phyloP scores from a whole-genome alignment of 2,888 invertebrate genomes.

The Limulus polyphemus region DNA sequence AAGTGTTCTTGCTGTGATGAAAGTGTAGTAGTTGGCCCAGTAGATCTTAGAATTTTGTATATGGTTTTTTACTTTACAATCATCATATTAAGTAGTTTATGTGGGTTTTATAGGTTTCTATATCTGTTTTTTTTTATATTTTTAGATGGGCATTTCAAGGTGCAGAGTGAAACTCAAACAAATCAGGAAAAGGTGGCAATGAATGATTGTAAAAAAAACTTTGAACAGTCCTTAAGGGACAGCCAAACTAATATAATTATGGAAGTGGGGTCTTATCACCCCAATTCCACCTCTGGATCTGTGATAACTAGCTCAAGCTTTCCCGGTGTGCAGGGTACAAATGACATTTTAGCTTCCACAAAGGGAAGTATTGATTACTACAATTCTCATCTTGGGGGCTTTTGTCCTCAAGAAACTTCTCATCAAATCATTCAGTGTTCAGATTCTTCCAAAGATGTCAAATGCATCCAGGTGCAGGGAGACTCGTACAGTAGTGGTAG shows the following conservation, averaged over 20 bases:
- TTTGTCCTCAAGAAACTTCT: constrained; percentile 30
- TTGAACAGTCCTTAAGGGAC: constrained; percentile 19
- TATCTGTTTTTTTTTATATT: too few species aligned
- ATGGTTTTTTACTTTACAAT: too few species aligned
- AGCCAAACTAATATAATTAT: constrained; percentile 28
- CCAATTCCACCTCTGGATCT: constrained; percentile 39
- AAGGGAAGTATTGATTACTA: constrained; percentile 28
- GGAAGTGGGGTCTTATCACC: constrained; percentile 23
- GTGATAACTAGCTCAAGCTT: constrained; percentile 50
- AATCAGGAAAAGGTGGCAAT: too few species aligned
- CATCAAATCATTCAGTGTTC: constrained; percentile 27
- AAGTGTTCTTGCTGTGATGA: too few species aligned
- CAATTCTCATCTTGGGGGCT: constrained; percentile 25
- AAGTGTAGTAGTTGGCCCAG: too few species aligned
- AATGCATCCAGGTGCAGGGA: neutral
- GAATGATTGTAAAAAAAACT: neutral
- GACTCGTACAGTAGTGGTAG: constrained; percentile 11
- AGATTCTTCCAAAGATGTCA: constrained; percentile 32
- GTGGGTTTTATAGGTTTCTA: too few species aligned
- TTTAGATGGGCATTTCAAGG: too few species aligned
- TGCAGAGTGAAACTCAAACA: too few species aligned
- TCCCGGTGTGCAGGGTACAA: constrained; percentile 28
- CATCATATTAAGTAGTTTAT: too few species aligned
- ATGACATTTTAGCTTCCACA: constrained; percentile 29
- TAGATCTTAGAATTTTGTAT: too few species aligned